Base-by-base conservation (phyloP, 2,888 invertebrate genomes). In the Hyppa rectilinea region DNA sequence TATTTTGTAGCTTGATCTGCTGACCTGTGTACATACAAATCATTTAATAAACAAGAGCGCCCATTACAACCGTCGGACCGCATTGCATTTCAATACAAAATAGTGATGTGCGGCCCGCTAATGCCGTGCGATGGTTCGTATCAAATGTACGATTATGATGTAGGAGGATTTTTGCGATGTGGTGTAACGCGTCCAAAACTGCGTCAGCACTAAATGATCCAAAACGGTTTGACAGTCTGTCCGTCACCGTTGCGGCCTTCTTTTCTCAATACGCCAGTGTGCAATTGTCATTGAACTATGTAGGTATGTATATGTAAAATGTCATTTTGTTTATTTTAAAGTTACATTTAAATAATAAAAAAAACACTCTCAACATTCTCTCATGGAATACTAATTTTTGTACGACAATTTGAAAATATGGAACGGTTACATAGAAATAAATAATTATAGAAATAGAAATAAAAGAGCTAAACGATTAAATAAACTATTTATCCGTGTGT, bases 201-300 rank as follows among this genome's bases (percentile, higher is more conserved):
- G 2, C 9, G 29, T 47, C n/a, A n/a, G 14, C 5, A n/a, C n/a
- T 23, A 23, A 53, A 40, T 14, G 2, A 34, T 17, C 6, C 5
- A 14, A 26, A 52, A 31, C 20, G 6, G n/a, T 50, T 34, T 34
- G 17, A 62, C n/a, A 26, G 7, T 38, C 4, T 58, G 17, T 34
- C 10, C 23, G n/a, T 38, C 29, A 31, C 4, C 14, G 31, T 53
- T 69, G 38, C 20, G 17, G 49, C 5, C 14, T 20, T 40, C 9
- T 23, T 61, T 20, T 45, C 6, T 45, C 9, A 31, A 45, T n/a
- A 65, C n/a, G 26, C n/a, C n/a, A 75, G 23, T 43, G 20, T 20
- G 23, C 53, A 47, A 36, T 40, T 40, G 34, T 29, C 26, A 47
- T 34, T 34, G 2, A n/a, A 40, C 26, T 31, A n/a, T 17, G 4